phyloP scores from a whole-genome alignment of 2,888 invertebrate species.

The Theretra japonica region DNA sequence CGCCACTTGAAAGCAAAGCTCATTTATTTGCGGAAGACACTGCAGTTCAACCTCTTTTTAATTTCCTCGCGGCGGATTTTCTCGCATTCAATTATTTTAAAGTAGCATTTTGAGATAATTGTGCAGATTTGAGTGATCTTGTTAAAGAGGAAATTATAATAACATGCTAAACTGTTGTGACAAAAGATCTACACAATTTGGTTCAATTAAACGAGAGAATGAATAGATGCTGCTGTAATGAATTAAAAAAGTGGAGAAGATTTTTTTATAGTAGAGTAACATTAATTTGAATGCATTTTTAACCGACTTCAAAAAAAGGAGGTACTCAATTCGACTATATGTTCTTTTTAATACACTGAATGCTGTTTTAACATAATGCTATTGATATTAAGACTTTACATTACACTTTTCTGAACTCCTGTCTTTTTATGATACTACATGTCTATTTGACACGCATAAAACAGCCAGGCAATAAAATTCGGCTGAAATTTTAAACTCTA shows the following conservation, averaged over 20 bases:
- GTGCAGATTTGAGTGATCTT: not conserved
- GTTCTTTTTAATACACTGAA: too few species aligned
- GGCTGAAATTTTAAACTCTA: constrained; percentile 24
- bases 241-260: not conserved
- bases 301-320: too few species aligned
- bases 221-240: not conserved
- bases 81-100: constrained; percentile 63
- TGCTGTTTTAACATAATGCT: too few species aligned
- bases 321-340: too few species aligned
- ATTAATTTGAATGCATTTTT: not conserved
- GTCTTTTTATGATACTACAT: not conserved
- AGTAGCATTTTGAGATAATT: constrained; percentile 43
- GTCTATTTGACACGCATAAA: not conserved
- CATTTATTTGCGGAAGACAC: constrained; percentile 73
- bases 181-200: not conserved
- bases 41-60: constrained; percentile 68
- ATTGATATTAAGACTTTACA: not conserved
- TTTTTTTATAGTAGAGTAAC: too few species aligned
- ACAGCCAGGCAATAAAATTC: not conserved
- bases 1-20: constrained; percentile 74
- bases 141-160: not conserved
- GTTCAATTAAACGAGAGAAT: not conserved
- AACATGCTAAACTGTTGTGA: not conserved
- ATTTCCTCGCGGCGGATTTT: constrained; percentile 58
- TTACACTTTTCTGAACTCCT: not conserved